Evolutionary conservation across 2,797 vertebrate species (phyloP).

Genomic region (Parauchenoglanis punctatus): DNA sequence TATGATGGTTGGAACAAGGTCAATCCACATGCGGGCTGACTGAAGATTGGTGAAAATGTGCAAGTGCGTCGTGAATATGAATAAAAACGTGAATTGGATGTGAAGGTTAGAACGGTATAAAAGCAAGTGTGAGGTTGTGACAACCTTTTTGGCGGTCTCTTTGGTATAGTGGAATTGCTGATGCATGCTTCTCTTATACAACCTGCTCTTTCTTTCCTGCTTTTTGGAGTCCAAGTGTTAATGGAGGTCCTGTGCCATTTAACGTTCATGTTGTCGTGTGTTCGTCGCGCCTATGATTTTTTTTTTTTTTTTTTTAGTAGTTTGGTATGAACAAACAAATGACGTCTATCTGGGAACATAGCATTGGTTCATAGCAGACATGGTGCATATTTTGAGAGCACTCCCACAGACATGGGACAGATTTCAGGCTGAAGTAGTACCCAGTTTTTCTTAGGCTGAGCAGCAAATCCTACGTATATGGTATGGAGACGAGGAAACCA

Average conservation of each 20-base stretch:
- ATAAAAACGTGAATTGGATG: not conserved
- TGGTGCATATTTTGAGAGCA: not conserved
- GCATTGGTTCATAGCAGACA: not conserved
- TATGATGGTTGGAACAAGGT: not conserved
- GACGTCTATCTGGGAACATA: not conserved
- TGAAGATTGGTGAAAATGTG: not conserved
- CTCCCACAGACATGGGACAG: not conserved
- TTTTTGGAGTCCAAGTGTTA: not conserved
- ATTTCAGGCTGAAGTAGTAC: not conserved
- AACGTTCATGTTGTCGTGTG: not conserved
- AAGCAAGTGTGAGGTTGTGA: not conserved
- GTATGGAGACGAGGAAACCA: not conserved
- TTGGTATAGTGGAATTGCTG: not conserved
- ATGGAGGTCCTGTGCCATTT: not conserved
- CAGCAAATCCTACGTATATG: not conserved
- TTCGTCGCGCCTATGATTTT: not conserved
- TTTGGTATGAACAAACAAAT: not conserved
- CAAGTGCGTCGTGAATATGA: not conserved
- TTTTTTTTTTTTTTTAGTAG: not conserved
- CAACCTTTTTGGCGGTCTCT: not conserved
- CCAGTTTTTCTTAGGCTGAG: not conserved
- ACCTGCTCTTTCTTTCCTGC: not conserved
- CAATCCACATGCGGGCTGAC: not conserved
- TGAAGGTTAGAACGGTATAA: not conserved
- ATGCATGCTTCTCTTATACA: not conserved